phyloP scores from a whole-genome alignment of 2,888 invertebrate genomes.

The Zygothrica quintamaculata region DNA sequence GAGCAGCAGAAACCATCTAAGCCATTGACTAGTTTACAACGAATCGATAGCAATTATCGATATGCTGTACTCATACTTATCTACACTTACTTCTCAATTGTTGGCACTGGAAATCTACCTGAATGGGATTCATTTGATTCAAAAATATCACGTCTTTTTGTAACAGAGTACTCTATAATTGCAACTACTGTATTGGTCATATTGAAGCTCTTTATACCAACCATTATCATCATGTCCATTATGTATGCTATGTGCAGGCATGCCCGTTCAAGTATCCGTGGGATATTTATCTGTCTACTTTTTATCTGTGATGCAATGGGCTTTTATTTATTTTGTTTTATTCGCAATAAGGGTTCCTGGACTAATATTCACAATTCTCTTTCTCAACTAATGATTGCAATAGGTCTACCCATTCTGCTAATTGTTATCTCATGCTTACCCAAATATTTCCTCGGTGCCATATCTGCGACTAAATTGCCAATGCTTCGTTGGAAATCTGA shows the following conservation, averaged over 20 bases:
- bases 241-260: constrained; percentile 65
- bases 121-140: constrained; percentile 98
- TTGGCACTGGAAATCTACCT: constrained; percentile 98
- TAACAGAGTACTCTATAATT: constrained; percentile 95
- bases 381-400: constrained; percentile 94
- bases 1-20: constrained; percentile 24
- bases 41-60: constrained; percentile 83
- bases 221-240: constrained; percentile 87
- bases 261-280: constrained; percentile 71
- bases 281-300: constrained; percentile 89
- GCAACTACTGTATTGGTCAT: constrained; percentile 93
- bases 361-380: constrained; percentile 96
- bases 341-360: constrained; percentile 97
- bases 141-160: constrained; percentile 94
- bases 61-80: constrained; percentile 86
- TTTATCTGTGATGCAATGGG: constrained; percentile 93
- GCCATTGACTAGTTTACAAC: constrained; percentile 18
- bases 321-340: constrained; percentile 92
- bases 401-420: constrained; percentile 89
- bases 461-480: constrained; percentile 36
- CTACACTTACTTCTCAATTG: constrained; percentile 93
- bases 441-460: constrained; percentile 85
- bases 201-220: constrained; percentile 92
- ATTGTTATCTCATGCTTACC: constrained; percentile 87
- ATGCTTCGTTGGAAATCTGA: constrained; percentile 40